These are phyloP conservation scores for Kryptolebias marmoratus DNA, from an alignment of 2,113 vertebrate genomes.

Conservation along the genomic window DNA sequence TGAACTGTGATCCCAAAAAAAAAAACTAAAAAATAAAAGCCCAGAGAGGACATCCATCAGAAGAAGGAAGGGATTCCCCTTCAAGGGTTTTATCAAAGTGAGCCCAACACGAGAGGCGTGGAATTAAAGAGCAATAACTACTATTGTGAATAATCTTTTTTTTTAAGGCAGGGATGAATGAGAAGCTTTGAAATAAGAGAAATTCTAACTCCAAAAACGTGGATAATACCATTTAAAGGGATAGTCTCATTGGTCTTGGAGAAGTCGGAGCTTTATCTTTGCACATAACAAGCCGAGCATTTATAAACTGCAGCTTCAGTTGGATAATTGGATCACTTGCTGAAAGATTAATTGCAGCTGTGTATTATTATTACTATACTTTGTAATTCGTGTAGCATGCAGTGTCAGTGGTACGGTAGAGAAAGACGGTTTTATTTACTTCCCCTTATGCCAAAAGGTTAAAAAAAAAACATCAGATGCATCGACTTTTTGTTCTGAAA, in stretches of 20 bases:
- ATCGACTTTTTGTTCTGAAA: background rate
- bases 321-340: constrained; percentile 74
- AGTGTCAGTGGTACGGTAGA: constrained; percentile 2
- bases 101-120: constrained; percentile 51
- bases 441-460: background rate
- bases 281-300: constrained; percentile 52
- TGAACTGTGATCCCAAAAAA: constrained; percentile 40
- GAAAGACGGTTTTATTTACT: background rate
- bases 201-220: constrained; percentile 62
- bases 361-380: constrained; percentile 36
- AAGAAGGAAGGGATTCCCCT: constrained; percentile 24
- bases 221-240: constrained; percentile 61
- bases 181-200: constrained; percentile 54
- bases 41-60: constrained; percentile 32
- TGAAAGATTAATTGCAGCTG: constrained; percentile 67
- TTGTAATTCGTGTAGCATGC: constrained; percentile 44
- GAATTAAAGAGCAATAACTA: constrained; percentile 60
- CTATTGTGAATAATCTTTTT: constrained; percentile 51
- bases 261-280: constrained; percentile 64
- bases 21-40: too few species aligned
- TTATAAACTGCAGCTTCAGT: constrained; percentile 63
- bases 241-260: constrained; percentile 39
- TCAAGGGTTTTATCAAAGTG: constrained; percentile 56
- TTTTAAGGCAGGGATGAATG: background rate
- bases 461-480: background rate